Conservation (phyloP, 2,113 vertebrate genomes). For the Leptobrachium ailaonicum region DNA sequence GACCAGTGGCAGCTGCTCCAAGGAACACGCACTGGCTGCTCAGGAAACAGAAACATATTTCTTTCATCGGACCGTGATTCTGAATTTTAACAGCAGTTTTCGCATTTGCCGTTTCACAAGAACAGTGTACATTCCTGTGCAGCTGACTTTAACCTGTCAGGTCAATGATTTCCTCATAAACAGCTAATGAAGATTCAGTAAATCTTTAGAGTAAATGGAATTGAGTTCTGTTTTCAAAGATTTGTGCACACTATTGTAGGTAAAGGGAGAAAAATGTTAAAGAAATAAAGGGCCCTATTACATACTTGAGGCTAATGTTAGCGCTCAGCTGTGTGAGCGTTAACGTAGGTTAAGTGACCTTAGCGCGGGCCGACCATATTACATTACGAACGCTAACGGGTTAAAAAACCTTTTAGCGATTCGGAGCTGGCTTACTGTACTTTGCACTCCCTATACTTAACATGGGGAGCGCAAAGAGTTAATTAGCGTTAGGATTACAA, state of each 20-base stretch:
- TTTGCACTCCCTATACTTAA: too few species aligned
- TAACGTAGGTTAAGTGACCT: too few species aligned
- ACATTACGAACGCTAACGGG: too few species aligned
- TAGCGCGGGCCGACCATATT: too few species aligned
- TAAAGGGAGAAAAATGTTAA: neutral
- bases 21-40: conserved; percentile 8
- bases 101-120: conserved; percentile 18
- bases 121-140: conserved; percentile 9
- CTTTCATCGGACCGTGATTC: conserved; percentile 31
- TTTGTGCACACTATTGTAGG: neutral
- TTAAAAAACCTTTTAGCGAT: too few species aligned
- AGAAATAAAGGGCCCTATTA: too few species aligned
- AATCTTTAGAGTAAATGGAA: neutral
- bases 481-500: too few species aligned
- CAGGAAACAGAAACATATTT: neutral
- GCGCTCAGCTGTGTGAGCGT: too few species aligned
- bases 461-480: too few species aligned
- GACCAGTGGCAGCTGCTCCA: conserved; percentile 15
- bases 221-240: neutral
- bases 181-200: conserved; percentile 7
- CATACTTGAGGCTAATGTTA: too few species aligned
- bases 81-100: conserved; percentile 31
- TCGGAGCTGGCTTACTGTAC: too few species aligned
- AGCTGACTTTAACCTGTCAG: conserved; percentile 34
- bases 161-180: conserved; percentile 39